A percentile compares a stretch with the other conserved stretches of the same genome.
Evolutionary conservation across 2,797 vertebrate species (phyloP).

Genomic region (Syngnathus acus): DNA sequence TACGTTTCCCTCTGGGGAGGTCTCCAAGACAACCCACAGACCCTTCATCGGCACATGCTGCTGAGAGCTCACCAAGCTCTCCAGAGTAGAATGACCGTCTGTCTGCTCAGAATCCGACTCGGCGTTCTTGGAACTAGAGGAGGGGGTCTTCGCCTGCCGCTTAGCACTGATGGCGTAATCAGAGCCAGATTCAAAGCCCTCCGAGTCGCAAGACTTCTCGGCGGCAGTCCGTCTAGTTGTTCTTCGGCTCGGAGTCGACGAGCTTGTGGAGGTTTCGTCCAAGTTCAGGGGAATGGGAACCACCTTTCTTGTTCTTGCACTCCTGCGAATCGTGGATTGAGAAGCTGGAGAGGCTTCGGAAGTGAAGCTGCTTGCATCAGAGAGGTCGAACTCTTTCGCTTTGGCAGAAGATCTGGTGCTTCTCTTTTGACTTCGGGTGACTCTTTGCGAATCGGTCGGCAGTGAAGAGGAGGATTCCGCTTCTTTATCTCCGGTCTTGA

Average conservation of each 20-base stretch:
- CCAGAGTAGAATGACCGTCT: conserved; percentile 27
- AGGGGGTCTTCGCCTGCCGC: not conserved
- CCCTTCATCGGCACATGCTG: conserved; percentile 10
- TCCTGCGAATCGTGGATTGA: conserved; percentile 33
- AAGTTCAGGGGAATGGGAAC: conserved; percentile 45
- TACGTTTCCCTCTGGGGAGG: not conserved
- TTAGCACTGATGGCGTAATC: conserved; percentile 24
- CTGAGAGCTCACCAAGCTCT: conserved; percentile 51
- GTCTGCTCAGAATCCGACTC: conserved; percentile 56
- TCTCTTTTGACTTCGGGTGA: conserved; percentile 54
- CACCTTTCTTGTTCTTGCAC: conserved; percentile 21
- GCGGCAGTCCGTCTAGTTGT: conserved; percentile 5
- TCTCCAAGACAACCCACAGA: conserved; percentile 11
- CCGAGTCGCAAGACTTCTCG: conserved; percentile 49
- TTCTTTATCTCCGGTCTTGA: not conserved
- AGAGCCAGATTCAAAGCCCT: conserved; percentile 63
- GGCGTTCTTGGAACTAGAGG: not conserved
- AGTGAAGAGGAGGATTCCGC: not conserved
- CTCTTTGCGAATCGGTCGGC: conserved; percentile 18
- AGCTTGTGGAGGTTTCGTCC: conserved; percentile 32
- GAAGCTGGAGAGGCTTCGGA: conserved; percentile 38
- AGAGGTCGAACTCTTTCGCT: conserved; percentile 43
- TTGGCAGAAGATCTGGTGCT: conserved; percentile 17
- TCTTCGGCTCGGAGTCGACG: conserved; percentile 23
- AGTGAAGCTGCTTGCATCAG: conserved; percentile 55